Evolutionary conservation across 2,113 vertebrate species (phyloP), one percentile per base, ranked within the genome.

Genomic region (Calidris pugnax): DNA sequence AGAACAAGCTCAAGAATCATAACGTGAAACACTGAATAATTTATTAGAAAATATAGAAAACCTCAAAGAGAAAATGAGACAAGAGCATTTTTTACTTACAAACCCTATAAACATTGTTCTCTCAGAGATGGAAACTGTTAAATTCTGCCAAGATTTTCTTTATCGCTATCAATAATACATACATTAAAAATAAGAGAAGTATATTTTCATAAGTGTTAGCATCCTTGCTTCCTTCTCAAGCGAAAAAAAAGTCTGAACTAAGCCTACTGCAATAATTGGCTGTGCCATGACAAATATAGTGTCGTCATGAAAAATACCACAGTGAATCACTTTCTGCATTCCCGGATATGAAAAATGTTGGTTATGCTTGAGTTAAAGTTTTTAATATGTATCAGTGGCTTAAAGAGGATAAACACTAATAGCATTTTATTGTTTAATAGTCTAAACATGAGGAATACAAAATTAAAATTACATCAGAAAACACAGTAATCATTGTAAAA

Each of bases 1-100:
- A 89, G 53, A 81, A 50, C 21, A 71, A 93, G 41, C 72, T 82
- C 62, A 67, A 91, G 91, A 97, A 89, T 87, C 80, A 41, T 85
- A 87, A 87, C 7, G 7, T 3, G 18, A 90, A 96, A 76, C 35
- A 73, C 33, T 77, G 43, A 74, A 96, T 78, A 96, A 93, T 63
- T 85, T 77, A 89, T 48, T 63, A 64, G 63, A 89, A 95, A 91
- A 85, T 79, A n/a, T 3, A 80, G 43, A 85, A 89, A 96, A 83
- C 5, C 41, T 55, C 50, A 32, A 74, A 62, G 5, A 77, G 11
- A 77, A 80, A 89, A 39, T 39, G 10, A 75, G 20, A 68, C 3
- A 26, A 21, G 26, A 47, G 4, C 14, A 21, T 74, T 83, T 64
- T 89, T 96, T 60, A 30, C 45, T 75, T 51, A 48, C 23, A 76